Evolutionary conservation across 2,113 vertebrate species (phyloP), one percentile per base, ranked within the genome.

Genomic region (Lasiurus cinereus): DNA sequence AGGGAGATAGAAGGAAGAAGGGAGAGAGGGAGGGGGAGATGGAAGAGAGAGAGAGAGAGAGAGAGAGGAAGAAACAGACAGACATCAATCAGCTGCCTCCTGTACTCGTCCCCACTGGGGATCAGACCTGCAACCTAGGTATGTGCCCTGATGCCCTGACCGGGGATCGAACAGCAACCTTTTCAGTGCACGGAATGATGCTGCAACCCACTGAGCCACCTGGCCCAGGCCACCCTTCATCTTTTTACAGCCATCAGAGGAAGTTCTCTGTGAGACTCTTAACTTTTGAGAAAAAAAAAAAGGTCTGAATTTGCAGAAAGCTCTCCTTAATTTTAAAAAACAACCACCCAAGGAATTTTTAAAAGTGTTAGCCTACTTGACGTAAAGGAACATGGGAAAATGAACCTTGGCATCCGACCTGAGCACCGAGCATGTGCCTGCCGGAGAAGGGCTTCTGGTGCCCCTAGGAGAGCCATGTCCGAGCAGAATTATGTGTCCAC

Each of bases 181-280:
- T 64, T 29, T 64, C 27, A 64, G 62, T 64, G 24, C 39, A 39
- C 39, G 39, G 39, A 5, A 39, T 39, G 39, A 3, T 39, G 39
- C 39, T 39, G 39, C 62, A 64, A 64, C 27, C 62, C 4, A 6
- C 62, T 64, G 62, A 64, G 62, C 59, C 62, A 5, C 27, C 27
- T 64, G 62, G 27, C 27, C 9, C 11, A 29, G 24, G 27, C 12
- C 62, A 64, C 5, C 22, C 29, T 31, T 6, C 29, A 15, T 15
- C 29, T 31, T 88, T 95, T 56, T 14, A 27, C 2, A 73, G 15
- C 14, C 54, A 36, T 36, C 52, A 76, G 33, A 70, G 16, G 39
- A 54, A 74, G 76, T 91, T 94, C 92, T 74, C 70, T 88, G 33
- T 54, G 50, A 88, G 46, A 48, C 18, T 77, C 9, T 80, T 94